Conservation (phyloP, 2,888 invertebrate species). For the Endotricha flammealis region DNA sequence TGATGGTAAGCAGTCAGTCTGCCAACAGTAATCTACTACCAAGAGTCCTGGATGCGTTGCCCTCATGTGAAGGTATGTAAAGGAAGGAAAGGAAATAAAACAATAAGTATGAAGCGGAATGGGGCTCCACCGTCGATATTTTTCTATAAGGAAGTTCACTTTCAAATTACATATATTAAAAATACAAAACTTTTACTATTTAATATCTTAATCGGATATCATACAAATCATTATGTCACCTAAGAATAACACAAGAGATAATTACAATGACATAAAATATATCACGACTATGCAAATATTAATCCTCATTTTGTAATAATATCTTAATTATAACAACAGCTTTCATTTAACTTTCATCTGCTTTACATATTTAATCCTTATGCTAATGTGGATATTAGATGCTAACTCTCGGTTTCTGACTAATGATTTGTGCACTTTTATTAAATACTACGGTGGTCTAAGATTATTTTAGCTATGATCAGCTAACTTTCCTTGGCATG, state of each 20-base stretch:
- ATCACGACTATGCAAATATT: constrained; percentile 38
- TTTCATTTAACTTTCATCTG: constrained; percentile 45
- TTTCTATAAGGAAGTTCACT: not conserved
- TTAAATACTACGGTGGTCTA: too few relatives aligned
- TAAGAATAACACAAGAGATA: constrained; percentile 6
- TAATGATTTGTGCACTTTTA: constrained; percentile 3
- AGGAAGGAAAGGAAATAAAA: too few relatives aligned
- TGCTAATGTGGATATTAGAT: constrained; percentile 20
- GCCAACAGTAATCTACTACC: too few relatives aligned
- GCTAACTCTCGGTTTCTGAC: constrained; percentile 2
- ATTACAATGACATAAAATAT: constrained; percentile 12
- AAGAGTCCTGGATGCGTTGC: too few relatives aligned
- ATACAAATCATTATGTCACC: constrained; percentile 5
- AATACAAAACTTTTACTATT: not conserved
- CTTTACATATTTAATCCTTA: constrained; percentile 31
- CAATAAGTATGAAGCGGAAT: too few relatives aligned
- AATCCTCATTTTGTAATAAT: constrained; percentile 38
- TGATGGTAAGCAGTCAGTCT: too few relatives aligned
- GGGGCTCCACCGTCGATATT: too few relatives aligned
- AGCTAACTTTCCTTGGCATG: too few relatives aligned
- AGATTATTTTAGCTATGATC: too few relatives aligned
- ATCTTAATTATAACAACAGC: constrained; percentile 34
- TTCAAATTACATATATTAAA: not conserved
- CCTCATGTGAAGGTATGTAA: too few relatives aligned
- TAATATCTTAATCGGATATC: not conserved